Percentiles rank a stretch among this genome's conserved stretches.
Evolutionary conservation across 2,888 invertebrate species (phyloP).

Genomic region (Clepsis dumicolana): DNA sequence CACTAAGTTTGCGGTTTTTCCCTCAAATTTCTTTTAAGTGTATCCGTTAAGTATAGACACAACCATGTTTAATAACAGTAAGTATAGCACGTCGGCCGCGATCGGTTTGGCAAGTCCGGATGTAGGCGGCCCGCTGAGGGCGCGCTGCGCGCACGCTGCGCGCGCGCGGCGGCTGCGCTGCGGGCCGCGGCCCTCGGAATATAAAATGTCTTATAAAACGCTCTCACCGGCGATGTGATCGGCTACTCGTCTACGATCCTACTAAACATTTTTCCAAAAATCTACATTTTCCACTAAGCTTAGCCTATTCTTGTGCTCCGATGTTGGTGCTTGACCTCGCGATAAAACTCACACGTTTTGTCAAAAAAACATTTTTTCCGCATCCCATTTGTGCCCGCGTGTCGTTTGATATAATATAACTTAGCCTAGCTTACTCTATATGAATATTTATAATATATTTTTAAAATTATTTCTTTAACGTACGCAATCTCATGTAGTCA

Average conservation of each 20-base stretch:
- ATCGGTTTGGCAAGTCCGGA: conserved; percentile 40
- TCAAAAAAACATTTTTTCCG: conserved; percentile 51
- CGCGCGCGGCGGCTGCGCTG: conserved; percentile 46
- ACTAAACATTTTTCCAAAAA: conserved; percentile 85
- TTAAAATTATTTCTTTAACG: conserved; percentile 51
- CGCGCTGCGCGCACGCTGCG: conserved; percentile 12
- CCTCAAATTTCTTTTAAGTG: conserved; percentile 68
- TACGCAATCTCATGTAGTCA: conserved; percentile 64
- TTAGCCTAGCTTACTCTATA: conserved; percentile 52
- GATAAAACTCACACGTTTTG: conserved; percentile 50
- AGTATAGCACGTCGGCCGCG: conserved; percentile 57
- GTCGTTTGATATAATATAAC: conserved; percentile 63
- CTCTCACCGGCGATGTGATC: conserved; percentile 72
- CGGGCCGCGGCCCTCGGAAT: conserved; percentile 63
- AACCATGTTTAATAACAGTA: conserved; percentile 82
- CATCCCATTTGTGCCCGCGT: conserved; percentile 82
- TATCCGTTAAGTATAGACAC: conserved; percentile 82
- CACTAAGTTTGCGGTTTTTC: conserved; percentile 72
- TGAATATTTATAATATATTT: conserved; percentile 56
- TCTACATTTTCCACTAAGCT: conserved; percentile 78
- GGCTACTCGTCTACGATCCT: conserved; percentile 65
- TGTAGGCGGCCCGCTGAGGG: conserved; percentile 19
- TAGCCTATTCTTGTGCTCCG: conserved; percentile 74
- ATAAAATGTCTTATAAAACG: conserved; percentile 74
- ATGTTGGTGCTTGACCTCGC: conserved; percentile 62